Evolutionary conservation across 2,113 vertebrate genomes (phyloP), one percentile per base, ranked within the genome.

Genomic region (Hyla sarda): DNA sequence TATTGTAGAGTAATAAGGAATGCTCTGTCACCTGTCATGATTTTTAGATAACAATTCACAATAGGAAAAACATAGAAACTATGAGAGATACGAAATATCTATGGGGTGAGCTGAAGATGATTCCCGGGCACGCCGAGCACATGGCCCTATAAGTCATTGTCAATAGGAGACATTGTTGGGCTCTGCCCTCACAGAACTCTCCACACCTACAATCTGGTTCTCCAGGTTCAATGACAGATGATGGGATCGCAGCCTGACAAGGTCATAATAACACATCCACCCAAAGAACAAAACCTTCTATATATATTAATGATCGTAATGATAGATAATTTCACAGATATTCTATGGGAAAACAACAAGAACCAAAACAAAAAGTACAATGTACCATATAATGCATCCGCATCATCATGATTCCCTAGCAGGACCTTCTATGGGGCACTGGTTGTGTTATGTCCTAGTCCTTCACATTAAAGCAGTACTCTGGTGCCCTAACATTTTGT

Each of bases 181-280:
- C 28, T 67, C n/a, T 37, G 34, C n/a, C 34, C 3, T 28, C 58
- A 67, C 25, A 67, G 6, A 28, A 2, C 2, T 62, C 58, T 60
- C 56, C 79, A 81, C 56, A 6, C 78, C 78, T 81, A 37, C 52
- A 65, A 48, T 82, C 79, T 82, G 79, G 79, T 82, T 82, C 37
- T 67, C 79, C 79, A 65, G 23, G 79, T 82, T 82, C 58, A 19
- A 2, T 60, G 8, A 41, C 3, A 28, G n/a, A 30, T 52, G 73
- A 30, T 54, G 7, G 19, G 52, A 52, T 58, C 76, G n/a, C 76
- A 34, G 14, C 78, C 3, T 65, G n/a, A 50, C 77, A 25, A 41
- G 19, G n/a, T 34, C 78, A 60, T 21, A 80, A 82, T 82, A 82
- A 65, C 56, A 82, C 2, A 82, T 82, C 79, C 58, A 82, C 79